Evolutionary conservation across 2,113 vertebrate genomes (phyloP).

Genomic region (Zosterops pallidus): DNA sequence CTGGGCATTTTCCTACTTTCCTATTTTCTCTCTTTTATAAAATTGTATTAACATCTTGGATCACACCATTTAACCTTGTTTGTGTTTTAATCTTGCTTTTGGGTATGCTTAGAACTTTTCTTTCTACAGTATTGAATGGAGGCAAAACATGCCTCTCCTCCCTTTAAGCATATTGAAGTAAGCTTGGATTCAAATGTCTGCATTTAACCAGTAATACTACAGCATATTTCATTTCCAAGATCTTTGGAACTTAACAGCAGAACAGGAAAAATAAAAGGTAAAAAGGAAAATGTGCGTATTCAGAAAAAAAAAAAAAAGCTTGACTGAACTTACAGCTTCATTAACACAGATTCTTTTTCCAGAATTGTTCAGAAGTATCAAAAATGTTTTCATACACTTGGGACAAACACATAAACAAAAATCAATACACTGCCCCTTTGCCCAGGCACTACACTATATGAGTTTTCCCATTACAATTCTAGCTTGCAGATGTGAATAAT

Average conservation of each 20-base stretch:
- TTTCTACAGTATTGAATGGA: background rate
- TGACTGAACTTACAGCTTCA: background rate
- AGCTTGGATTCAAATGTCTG: background rate
- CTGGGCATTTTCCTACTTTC: no score
- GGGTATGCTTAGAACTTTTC: background rate
- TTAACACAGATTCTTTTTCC: background rate
- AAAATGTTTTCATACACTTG: background rate
- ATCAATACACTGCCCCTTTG: background rate
- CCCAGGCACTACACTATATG: background rate
- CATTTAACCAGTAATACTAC: background rate
- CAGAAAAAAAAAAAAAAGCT: background rate
- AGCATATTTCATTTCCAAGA: background rate
- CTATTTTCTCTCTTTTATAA: background rate
- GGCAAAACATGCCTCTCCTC: background rate
- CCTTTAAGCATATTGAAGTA: background rate
- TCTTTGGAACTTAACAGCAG: background rate
- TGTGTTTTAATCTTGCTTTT: background rate
- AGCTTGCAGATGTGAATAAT: background rate
- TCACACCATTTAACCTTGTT: background rate
- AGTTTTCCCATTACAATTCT: background rate
- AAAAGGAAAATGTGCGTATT: rapidly evolving
- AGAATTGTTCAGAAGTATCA: background rate
- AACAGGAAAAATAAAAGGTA: background rate
- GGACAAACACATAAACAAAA: background rate
- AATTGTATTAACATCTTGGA: rapidly evolving